These are phyloP conservation scores for Calliphora vomitoria DNA, from an alignment of 2,888 invertebrate species.

Conservation along the genomic window DNA sequence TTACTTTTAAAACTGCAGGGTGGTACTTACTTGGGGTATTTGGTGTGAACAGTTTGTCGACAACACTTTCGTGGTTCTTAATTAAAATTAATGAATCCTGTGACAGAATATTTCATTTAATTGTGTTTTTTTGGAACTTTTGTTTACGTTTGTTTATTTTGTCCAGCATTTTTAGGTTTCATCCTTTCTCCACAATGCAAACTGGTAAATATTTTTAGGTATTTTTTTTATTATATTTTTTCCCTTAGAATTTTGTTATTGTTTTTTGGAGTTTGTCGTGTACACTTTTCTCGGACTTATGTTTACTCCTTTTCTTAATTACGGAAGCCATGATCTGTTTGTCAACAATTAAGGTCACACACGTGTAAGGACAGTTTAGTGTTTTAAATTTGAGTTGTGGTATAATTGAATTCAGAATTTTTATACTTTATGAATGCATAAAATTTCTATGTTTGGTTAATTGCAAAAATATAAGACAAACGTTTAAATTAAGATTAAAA, in stretches of 20 bases:
- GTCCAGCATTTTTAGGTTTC: background rate
- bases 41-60: too few relatives aligned
- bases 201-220: background rate
- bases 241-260: background rate
- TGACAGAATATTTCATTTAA: constrained; percentile 10
- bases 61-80: constrained; percentile 55
- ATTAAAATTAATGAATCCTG: constrained; percentile 68
- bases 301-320: background rate
- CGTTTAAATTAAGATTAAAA: too few relatives aligned
- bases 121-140: background rate
- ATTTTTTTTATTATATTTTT: constrained; percentile 4
- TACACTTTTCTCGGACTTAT: background rate
- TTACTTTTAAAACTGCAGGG: too few relatives aligned
- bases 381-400: background rate
- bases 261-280: background rate
- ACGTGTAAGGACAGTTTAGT: constrained; percentile 2
- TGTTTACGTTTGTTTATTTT: background rate
- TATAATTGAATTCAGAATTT: background rate
- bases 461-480: too few relatives aligned
- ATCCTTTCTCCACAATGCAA: background rate
- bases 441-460: too few relatives aligned
- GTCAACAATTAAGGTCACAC: constrained; percentile 46
- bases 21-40: too few relatives aligned
- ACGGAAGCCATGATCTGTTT: constrained; percentile 13
- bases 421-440: too few relatives aligned